Evolutionary conservation across 2,113 vertebrate genomes (phyloP).

Genomic region (Hippocampus comes): DNA sequence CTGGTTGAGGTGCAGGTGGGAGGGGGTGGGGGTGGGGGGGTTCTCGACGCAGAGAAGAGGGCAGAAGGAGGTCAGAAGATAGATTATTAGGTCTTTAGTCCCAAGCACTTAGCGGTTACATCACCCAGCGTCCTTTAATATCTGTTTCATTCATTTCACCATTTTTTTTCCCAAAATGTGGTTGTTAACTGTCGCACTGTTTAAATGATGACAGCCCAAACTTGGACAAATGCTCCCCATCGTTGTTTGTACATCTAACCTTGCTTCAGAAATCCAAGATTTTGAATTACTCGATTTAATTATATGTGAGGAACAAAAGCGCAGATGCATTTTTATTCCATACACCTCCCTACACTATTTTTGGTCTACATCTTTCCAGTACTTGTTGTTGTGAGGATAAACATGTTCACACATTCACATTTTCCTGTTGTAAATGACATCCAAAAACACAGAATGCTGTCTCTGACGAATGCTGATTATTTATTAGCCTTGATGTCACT

Average conservation of each 20-base stretch:
- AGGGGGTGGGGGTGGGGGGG: background rate
- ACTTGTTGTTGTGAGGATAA: background rate
- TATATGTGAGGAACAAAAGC: background rate
- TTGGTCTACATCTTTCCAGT: background rate
- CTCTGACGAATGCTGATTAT: too few species aligned
- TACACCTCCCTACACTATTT: background rate
- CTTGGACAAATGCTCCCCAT: too few species aligned
- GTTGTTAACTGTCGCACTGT: too few species aligned
- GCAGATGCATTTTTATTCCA: background rate
- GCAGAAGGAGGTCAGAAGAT: conserved; percentile 52
- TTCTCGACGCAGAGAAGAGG: conserved; percentile 14
- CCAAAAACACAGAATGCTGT: too few species aligned
- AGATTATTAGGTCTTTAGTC: conserved; percentile 39
- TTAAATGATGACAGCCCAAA: background rate
- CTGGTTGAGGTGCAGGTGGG: conserved; percentile 15
- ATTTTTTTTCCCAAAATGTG: too few species aligned
- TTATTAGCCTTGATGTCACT: too few species aligned
- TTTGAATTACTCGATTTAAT: background rate
- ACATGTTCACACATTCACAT: background rate
- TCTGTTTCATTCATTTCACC: background rate
- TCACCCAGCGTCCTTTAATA: background rate
- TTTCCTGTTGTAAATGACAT: background rate
- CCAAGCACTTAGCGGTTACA: too few species aligned
- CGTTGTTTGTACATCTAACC: background rate
- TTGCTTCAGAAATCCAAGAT: background rate